Evolutionary conservation across 1,140 invertebrate genomes (phyloP).

Genomic region (Dreissena polymorpha): DNA sequence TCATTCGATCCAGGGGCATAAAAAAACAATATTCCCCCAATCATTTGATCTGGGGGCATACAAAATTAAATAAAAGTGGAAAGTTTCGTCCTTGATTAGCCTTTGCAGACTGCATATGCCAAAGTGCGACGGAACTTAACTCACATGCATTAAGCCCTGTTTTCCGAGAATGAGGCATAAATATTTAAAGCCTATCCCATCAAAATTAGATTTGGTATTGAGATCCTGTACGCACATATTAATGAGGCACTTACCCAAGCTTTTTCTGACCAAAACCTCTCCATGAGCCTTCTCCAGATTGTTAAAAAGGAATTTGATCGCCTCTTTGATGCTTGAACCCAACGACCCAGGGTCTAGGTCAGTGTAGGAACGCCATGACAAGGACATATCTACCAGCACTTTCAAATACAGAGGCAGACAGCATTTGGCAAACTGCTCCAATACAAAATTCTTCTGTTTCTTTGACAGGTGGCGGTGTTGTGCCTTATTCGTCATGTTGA

Average conservation of each 20-base stretch:
- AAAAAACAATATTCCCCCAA: too few species aligned
- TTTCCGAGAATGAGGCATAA: too few species aligned
- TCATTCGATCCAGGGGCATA: too few species aligned
- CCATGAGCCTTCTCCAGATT: conserved; percentile 66
- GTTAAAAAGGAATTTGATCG: conserved; percentile 65
- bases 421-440: conserved; percentile 50
- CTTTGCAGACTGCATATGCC: too few species aligned
- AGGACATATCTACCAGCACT: conserved; percentile 60
- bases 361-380: conserved; percentile 62
- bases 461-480: conserved; percentile 55
- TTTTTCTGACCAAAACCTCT: conserved; percentile 48
- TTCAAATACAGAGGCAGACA: conserved; percentile 64
- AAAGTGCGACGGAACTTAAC: too few species aligned
- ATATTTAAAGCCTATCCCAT: too few species aligned
- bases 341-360: conserved; percentile 31
- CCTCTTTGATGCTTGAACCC: conserved; percentile 49
- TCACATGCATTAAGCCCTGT: too few species aligned
- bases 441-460: conserved; percentile 56
- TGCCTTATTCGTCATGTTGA: conserved; percentile 48
- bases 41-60: too few species aligned
- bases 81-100: too few species aligned
- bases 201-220: too few species aligned
- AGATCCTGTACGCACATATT: too few species aligned
- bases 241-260: conserved; percentile 11
- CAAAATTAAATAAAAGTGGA: too few species aligned